phyloP scores from a whole-genome alignment of 2,113 vertebrate genomes.

The Eudyptes chrysolophus region DNA sequence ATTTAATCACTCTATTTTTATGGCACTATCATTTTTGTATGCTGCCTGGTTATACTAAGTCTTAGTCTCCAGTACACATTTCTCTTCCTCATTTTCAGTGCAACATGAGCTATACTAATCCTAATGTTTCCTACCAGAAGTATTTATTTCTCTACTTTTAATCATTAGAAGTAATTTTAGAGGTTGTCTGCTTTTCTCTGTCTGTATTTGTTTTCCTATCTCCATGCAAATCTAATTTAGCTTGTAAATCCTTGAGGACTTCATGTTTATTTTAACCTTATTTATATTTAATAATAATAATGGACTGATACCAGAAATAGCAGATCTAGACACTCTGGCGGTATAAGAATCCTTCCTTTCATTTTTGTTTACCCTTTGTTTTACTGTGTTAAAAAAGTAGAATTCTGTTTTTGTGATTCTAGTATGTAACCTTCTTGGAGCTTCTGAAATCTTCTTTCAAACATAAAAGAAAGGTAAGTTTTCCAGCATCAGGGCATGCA shows the following conservation, averaged over 20 bases:
- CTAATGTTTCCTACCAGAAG: neutral
- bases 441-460: neutral
- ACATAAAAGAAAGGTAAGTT: neutral
- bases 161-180: neutral
- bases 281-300: slow-evolving; percentile 19
- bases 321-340: neutral
- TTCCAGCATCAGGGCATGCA: neutral
- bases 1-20: neutral
- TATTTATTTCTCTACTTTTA: neutral
- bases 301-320: neutral
- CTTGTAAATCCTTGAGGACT: neutral
- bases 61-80: neutral
- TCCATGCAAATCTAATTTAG: neutral
- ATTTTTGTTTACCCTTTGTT: neutral
- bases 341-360: neutral
- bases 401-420: neutral
- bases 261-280: neutral
- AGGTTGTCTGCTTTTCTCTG: neutral
- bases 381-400: neutral
- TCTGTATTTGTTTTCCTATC: neutral
- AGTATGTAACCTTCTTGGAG: neutral
- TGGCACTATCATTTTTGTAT: neutral
- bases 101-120: neutral
- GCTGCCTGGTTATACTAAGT: neutral
- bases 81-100: neutral